Evolutionary conservation across 2,888 invertebrate species (phyloP), one percentile per base, ranked within the genome.

Genomic region (Thecophora atra): DNA sequence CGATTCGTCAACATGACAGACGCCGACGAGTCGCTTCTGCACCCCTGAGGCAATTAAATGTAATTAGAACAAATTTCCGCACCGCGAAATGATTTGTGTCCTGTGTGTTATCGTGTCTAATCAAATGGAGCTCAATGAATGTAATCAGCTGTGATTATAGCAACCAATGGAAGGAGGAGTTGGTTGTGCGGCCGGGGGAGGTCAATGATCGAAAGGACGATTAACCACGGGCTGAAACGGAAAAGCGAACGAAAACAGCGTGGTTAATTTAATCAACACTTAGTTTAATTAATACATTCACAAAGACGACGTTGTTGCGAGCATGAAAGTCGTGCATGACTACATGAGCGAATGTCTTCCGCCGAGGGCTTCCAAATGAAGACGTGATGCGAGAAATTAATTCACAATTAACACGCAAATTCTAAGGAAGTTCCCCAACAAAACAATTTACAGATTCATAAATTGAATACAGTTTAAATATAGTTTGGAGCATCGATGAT

Each of bases 11-110:
- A 8, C 6, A 37, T 37, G 37, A 37, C 11, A 37, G 37, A 37
- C 37, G 37, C 11, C 7, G 37, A 37, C 37, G 37, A 8, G 11
- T 52, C 52, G 15, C 52, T 17, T 6, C 19, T 19, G 24, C 21
- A 21, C 19, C 21, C 21, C 19, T 19, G 7, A 21, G 3, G 19
- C 54, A 54, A 54, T 54, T 54, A 54, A 54, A 54, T 54, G 21
- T 21, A 21, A 21, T 21, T 19, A 21, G 11, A 21, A 54, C 54
- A 21, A 54, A 54, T 54, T 54, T 54, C 21, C 54, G 54, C 54
- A 54, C n/a, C 54, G 54, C 19, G 54, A n/a, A n/a, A 54, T 54
- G 54, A 54, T 54, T 54, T 54, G 54, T 19, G 54, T 54, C 21
- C 37, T 37, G 37, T 37, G 37, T 37, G 21, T 54, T 54, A 54